Conservation (phyloP, 2,113 vertebrate species). For the Pipra filicauda region DNA sequence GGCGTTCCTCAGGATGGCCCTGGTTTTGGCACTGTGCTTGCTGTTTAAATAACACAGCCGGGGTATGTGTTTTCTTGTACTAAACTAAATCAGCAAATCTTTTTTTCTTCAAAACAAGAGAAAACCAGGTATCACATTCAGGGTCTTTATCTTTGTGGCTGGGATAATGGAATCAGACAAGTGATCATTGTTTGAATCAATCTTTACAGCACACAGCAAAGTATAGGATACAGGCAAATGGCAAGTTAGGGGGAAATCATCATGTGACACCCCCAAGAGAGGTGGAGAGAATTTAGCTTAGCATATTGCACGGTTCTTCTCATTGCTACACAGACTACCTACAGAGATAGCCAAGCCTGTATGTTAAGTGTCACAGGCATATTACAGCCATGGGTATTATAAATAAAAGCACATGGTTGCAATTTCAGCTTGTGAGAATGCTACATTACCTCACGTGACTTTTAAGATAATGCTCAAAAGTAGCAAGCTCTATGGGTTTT, state of each 20-base stretch:
- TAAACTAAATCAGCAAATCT: not conserved
- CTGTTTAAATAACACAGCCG: not conserved
- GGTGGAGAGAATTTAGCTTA: not conserved
- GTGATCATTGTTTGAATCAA: not conserved
- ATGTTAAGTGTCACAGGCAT: not conserved
- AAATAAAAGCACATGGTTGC: not conserved
- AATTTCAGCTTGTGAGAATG: not conserved
- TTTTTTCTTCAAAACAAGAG: not conserved
- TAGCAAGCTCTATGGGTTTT: not conserved
- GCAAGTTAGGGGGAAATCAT: not conserved
- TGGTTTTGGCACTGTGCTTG: not conserved
- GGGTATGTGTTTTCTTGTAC: not conserved
- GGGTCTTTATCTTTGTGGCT: not conserved
- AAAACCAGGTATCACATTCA: not conserved
- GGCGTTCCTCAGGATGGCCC: not conserved
- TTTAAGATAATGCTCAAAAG: not conserved
- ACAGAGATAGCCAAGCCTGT: not conserved
- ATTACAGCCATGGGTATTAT: not conserved
- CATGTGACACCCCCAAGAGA: not conserved
- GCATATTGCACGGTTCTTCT: not conserved
- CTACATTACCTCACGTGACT: not conserved
- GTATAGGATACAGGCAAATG: not conserved
- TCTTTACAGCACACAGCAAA: not conserved
- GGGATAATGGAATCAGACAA: not conserved
- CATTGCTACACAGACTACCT: not conserved